These are phyloP conservation scores for Lepus oiostolus DNA, from an alignment of 2,797 vertebrate genomes.

Conservation along the genomic window DNA sequence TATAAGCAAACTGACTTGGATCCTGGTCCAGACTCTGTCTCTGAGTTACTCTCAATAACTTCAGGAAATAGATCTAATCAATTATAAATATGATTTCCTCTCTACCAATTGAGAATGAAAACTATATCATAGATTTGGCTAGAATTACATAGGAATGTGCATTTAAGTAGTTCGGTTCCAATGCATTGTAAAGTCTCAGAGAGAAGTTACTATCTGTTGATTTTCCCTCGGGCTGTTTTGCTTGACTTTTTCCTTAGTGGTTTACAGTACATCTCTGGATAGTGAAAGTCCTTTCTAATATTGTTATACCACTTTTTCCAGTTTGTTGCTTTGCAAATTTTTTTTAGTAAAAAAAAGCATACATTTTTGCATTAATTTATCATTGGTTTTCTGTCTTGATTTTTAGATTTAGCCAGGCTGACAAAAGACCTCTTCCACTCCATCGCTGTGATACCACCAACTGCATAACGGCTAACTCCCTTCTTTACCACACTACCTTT, in stretches of 20 bases:
- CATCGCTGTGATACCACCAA: background rate
- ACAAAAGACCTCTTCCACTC: background rate
- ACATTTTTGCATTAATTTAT: background rate
- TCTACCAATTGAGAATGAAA: background rate
- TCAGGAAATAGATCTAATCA: background rate
- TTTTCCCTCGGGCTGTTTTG: background rate
- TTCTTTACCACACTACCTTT: background rate
- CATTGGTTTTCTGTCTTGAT: background rate
- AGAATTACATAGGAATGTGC: background rate
- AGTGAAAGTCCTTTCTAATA: background rate
- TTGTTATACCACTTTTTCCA: background rate
- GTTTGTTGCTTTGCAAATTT: background rate
- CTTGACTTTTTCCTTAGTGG: background rate
- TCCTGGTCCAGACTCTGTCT: background rate
- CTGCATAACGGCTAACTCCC: background rate
- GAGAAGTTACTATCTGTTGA: background rate
- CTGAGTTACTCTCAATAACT: background rate
- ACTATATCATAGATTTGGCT: background rate
- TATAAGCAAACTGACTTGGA: background rate
- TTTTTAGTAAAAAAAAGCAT: background rate
- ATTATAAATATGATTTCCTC: background rate
- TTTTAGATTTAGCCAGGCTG: background rate
- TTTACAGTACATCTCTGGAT: constrained; percentile 3
- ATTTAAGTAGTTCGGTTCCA: background rate
- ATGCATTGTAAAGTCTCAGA: background rate